Evolutionary conservation across 2,888 invertebrate genomes (phyloP).

Genomic region (Pogonocherus hispidulus): DNA sequence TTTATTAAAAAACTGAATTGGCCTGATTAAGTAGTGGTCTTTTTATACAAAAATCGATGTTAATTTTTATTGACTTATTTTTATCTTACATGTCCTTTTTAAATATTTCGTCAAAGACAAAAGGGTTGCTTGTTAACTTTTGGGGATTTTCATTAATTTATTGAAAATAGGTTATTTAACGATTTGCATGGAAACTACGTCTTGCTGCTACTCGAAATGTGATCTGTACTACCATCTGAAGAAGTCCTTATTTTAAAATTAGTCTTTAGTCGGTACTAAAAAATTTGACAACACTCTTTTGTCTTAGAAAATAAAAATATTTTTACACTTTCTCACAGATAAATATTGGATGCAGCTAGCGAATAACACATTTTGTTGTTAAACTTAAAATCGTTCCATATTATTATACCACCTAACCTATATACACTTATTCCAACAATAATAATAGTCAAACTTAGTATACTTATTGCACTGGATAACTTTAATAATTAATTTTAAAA

Average conservation of each 20-base stretch:
- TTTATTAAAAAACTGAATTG: constrained; percentile 36
- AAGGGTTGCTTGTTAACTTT: neutral
- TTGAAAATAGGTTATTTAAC: neutral
- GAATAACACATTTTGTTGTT: constrained; percentile 3
- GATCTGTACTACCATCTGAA: neutral
- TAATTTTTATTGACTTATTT: neutral
- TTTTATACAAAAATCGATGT: constrained; percentile 41
- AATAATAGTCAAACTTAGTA: constrained; percentile 2
- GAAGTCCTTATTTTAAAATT: neutral
- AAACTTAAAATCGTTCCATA: neutral
- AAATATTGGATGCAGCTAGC: constrained; percentile 21
- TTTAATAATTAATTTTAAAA: constrained; percentile 18
- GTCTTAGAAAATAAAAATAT: neutral
- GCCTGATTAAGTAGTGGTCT: constrained; percentile 40
- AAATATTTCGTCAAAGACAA: neutral
- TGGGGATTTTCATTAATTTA: neutral
- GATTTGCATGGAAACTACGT: neutral
- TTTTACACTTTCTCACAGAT: constrained; percentile 13
- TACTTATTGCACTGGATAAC: constrained; percentile 40
- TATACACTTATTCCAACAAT: neutral
- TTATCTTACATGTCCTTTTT: neutral
- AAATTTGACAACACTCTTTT: neutral
- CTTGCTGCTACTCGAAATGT: neutral
- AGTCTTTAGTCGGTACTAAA: no score
- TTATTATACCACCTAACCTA: neutral